phyloP scores from a whole-genome alignment of 2,888 invertebrate genomes.

The Dasypogon diadema region DNA sequence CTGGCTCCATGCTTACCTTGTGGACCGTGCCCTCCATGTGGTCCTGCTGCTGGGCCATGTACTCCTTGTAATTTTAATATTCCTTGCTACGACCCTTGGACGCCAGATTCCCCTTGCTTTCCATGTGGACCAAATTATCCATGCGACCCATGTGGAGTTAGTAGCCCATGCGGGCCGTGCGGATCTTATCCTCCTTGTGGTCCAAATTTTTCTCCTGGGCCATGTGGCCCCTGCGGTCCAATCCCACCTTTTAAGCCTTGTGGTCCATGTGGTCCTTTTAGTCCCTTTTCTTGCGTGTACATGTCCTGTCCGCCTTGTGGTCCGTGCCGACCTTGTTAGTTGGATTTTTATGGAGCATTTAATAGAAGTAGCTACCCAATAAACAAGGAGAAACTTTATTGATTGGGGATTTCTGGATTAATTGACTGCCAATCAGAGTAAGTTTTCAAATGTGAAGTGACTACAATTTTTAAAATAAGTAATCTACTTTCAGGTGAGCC shows the following conservation, averaged over 20 bases:
- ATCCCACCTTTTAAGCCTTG: conserved; percentile 58
- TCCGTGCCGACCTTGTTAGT: not conserved
- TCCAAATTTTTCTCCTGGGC: not conserved
- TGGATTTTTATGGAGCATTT: not conserved
- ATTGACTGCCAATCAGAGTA: no score
- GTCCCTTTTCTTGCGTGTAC: not conserved
- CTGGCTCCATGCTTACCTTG: conserved; percentile 31
- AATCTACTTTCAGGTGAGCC: no score
- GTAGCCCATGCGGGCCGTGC: conserved; percentile 40
- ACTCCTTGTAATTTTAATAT: not conserved
- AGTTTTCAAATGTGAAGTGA: no score
- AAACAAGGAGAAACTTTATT: no score
- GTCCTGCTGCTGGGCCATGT: conserved; percentile 53
- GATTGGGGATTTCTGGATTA: no score
- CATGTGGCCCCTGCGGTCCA: conserved; percentile 59
- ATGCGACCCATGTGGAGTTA: conserved; percentile 1
- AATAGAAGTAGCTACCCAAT: no score
- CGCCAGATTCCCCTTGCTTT: conserved; percentile 50
- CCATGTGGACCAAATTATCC: conserved; percentile 58
- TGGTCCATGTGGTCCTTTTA: conserved; percentile 56
- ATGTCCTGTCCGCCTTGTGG: not conserved
- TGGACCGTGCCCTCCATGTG: conserved; percentile 35
- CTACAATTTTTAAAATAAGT: no score
- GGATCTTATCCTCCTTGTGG: conserved; percentile 9
- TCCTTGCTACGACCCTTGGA: conserved; percentile 33